Evolutionary conservation across 1,140 invertebrate species (phyloP).

Genomic region (Matsumurasca onukii): DNA sequence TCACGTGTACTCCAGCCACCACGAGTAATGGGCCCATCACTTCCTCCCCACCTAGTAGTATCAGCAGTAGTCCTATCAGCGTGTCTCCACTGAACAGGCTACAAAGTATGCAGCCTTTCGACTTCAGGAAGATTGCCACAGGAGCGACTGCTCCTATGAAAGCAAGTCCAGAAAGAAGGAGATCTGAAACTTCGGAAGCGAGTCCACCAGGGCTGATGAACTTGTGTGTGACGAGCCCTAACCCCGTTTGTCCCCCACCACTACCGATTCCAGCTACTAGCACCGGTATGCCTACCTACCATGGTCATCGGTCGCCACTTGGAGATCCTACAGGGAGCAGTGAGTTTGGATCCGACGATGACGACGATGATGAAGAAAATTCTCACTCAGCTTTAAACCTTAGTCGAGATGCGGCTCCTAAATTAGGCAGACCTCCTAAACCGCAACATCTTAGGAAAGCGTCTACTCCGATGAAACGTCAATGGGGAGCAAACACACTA

Average conservation of each 20-base stretch:
- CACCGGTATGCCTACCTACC: slow-evolving; percentile 46
- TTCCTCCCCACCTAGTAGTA: slow-evolving; percentile 43
- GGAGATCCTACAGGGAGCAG: slow-evolving; percentile 50
- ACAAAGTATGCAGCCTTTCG: slow-evolving; percentile 94
- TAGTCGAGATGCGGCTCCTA: slow-evolving; percentile 50
- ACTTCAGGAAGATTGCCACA: slow-evolving; percentile 76
- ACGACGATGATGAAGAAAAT: slow-evolving; percentile 61
- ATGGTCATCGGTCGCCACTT: slow-evolving; percentile 41
- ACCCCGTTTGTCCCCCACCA: slow-evolving; percentile 43
- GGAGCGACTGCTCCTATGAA: slow-evolving; percentile 44
- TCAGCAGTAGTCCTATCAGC: slow-evolving; percentile 55
- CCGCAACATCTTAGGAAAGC: slow-evolving; percentile 62
- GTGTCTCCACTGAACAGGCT: slow-evolving; percentile 82
- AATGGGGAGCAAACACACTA: slow-evolving; percentile 74
- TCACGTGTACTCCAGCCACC: slow-evolving; percentile 50
- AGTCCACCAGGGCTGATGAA: slow-evolving; percentile 59
- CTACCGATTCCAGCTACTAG: slow-evolving; percentile 40
- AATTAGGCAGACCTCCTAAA: slow-evolving; percentile 40
- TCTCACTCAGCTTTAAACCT: slow-evolving; percentile 68
- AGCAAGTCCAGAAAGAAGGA: slow-evolving; percentile 50
- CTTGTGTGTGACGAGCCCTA: slow-evolving; percentile 51
- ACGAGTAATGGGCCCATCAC: slow-evolving; percentile 46
- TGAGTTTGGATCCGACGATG: slow-evolving; percentile 63
- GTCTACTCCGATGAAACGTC: slow-evolving; percentile 84
- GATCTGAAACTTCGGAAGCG: slow-evolving; percentile 52